phyloP scores from a whole-genome alignment of 2,888 invertebrate genomes.

The Ceraclea dissimilis region DNA sequence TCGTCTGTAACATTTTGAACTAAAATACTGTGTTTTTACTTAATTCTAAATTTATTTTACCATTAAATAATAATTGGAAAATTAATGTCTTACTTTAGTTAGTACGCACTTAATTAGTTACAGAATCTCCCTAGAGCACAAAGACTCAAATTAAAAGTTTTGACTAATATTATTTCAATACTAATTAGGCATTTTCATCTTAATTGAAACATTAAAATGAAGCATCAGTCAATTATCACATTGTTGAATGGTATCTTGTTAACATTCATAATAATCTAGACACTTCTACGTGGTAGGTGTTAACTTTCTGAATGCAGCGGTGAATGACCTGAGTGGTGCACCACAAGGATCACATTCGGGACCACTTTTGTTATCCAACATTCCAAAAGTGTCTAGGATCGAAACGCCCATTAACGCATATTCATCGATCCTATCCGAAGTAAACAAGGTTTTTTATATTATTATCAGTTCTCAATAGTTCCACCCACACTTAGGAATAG shows the following conservation, averaged over 20 bases:
- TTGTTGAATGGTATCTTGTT: not conserved
- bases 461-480: not conserved
- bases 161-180: too few relatives aligned
- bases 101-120: too few relatives aligned
- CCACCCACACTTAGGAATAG: not conserved
- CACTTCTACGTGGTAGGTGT: not conserved
- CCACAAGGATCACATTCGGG: conserved; percentile 1
- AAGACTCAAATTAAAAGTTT: too few relatives aligned
- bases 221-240: conserved; percentile 1
- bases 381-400: not conserved
- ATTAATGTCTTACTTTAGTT: too few relatives aligned
- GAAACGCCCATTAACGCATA: conserved; percentile 1
- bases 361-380: not conserved
- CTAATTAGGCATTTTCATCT: not conserved
- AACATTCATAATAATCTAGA: not conserved
- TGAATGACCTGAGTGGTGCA: not conserved
- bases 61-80: too few relatives aligned
- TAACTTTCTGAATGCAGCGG: not conserved
- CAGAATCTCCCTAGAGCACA: too few relatives aligned
- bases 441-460: not conserved
- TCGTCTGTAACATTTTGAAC: too few relatives aligned
- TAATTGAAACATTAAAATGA: not conserved
- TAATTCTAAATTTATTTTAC: too few relatives aligned
- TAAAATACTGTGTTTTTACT: too few relatives aligned
- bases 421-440: not conserved